Evolutionary conservation across 2,113 vertebrate genomes (phyloP), one percentile per base, ranked within the genome.

Genomic region (Chlamydotis undulata): DNA sequence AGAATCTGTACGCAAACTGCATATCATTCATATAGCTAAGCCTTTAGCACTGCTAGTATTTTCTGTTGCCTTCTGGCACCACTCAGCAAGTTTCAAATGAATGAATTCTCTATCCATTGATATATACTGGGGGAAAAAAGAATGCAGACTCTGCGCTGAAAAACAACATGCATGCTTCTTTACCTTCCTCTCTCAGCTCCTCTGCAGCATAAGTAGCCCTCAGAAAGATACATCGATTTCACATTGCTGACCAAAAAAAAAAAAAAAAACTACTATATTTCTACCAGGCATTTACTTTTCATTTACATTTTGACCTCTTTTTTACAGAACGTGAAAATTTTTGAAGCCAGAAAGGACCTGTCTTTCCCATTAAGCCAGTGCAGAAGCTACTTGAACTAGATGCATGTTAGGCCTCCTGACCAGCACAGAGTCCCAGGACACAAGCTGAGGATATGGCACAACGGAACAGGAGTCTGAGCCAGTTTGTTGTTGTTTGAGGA

Each of bases 21-120:
- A 1, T 69, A 65, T 89, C 83, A 69, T 84, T 96, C 90, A 82
- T 14, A 43, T 28, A 91, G 37, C 57, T 75, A 68, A 82, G 65
- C 39, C 61, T 91, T 82, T 76, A 92, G 39, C 45, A 33, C 25
- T 45, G 69, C 80, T 87, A 57, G 81, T 93, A 78, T 89, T 90
- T 96, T 94, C 86, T 87, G 31, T 68, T 79, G 53, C 90, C 77
- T 95, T 92, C 95, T 96, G 92, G 86, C 86, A 95, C 10, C 57
- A 43, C 50, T 95, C 82, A 79, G 49, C 14, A 76, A 82, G 53
- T 65, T 91, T 8, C 61, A 94, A 87, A 84, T 92, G 91, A 96
- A 94, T 92, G 81, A 94, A 95, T 94, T 96, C 70, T 94, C 92
- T 96, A 91, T 94, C 74, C 55, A 59, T 75, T 89, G 83, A 95